These are phyloP conservation scores for Patella pellucida DNA, from an alignment of 2,888 invertebrate genomes.

Conservation along the genomic window DNA sequence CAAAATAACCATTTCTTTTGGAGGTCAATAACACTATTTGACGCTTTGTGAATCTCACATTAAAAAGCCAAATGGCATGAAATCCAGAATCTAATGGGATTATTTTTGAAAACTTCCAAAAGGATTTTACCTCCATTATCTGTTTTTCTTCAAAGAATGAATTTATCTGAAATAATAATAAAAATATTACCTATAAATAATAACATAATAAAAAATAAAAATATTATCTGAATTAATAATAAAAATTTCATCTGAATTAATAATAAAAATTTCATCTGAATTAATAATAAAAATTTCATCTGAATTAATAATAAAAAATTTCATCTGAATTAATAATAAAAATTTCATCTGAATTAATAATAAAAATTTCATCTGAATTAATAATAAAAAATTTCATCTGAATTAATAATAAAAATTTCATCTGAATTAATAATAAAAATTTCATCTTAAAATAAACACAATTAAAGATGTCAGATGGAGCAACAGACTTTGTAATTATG, in stretches of 20 bases:
- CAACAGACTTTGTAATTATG: no score
- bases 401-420: slow-evolving; percentile 36
- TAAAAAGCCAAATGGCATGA: no score
- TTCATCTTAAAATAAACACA: not conserved
- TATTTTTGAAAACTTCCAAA: not conserved
- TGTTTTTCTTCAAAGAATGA: slow-evolving; percentile 58
- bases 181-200: not conserved
- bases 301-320: slow-evolving; percentile 40
- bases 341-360: slow-evolving; percentile 49
- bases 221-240: slow-evolving; percentile 52
- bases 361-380: slow-evolving; percentile 50
- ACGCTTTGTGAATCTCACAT: no score
- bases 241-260: slow-evolving; percentile 50
- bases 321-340: slow-evolving; percentile 49
- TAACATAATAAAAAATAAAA: no score
- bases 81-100: no score
- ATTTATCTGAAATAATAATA: slow-evolving; percentile 50
- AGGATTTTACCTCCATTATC: slow-evolving; percentile 56
- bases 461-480: not conserved
- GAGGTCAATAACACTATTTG: no score
- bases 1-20: no score
- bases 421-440: slow-evolving; percentile 46
- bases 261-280: slow-evolving; percentile 48
- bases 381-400: slow-evolving; percentile 46
- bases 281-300: slow-evolving; percentile 41